Percentiles rank a stretch among this genome's conserved stretches.
Evolutionary conservation across 1,140 invertebrate genomes (phyloP).

Genomic region (Apis florea): DNA sequence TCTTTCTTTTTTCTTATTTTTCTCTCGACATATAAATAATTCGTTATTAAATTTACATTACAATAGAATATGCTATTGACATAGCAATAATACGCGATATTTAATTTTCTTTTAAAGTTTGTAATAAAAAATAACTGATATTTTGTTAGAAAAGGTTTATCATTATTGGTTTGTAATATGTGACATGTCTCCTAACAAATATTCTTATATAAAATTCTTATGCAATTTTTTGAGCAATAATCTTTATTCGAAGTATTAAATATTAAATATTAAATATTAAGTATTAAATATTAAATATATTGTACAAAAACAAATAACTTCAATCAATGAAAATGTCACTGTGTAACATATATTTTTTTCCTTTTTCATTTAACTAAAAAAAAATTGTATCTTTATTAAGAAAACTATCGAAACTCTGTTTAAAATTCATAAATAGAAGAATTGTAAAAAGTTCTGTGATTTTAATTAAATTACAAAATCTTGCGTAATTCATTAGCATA

Average conservation of each 20-base stretch:
- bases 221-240: background rate
- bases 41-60: background rate
- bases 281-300: too few relatives aligned
- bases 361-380: background rate
- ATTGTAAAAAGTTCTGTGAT: background rate
- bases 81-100: background rate
- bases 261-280: too few relatives aligned
- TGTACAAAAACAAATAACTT: background rate
- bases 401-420: background rate
- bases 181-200: background rate
- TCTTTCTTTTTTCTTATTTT: background rate
- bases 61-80: background rate
- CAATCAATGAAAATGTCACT: background rate
- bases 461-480: background rate
- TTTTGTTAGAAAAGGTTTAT: background rate
- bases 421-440: background rate
- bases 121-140: background rate
- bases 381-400: background rate
- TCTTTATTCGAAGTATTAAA: background rate
- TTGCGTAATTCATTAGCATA: background rate
- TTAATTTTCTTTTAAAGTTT: slow-evolving; percentile 7
- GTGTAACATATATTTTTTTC: background rate
- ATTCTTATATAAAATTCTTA: background rate
- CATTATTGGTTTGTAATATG: background rate
- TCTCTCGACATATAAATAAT: background rate